These are phyloP conservation scores for Falcaria lacertinaria DNA, from an alignment of 2,888 invertebrate species.

Conservation along the genomic window DNA sequence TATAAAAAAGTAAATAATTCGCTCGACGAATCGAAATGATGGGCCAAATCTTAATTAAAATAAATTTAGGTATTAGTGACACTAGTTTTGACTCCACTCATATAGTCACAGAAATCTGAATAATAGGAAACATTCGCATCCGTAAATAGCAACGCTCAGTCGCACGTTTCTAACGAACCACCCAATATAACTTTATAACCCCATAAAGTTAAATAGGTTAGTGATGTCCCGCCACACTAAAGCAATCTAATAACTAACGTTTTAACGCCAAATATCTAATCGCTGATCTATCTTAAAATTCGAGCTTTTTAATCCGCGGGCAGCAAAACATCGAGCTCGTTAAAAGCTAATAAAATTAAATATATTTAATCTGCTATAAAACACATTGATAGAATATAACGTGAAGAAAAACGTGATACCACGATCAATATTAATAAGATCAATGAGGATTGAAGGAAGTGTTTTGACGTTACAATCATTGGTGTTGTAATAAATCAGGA, in stretches of 20 bases:
- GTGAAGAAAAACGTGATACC: slow-evolving; percentile 28
- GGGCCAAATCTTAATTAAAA: too few species aligned
- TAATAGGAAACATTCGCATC: slow-evolving; percentile 43
- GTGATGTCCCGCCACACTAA: slow-evolving; percentile 26
- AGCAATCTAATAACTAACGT: slow-evolving; percentile 29
- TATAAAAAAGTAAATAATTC: too few species aligned
- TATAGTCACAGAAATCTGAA: too few species aligned
- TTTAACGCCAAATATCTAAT: slow-evolving; percentile 1
- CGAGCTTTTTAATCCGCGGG: neutral
- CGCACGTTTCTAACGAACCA: slow-evolving; percentile 45
- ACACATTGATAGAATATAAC: neutral
- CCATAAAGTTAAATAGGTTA: slow-evolving; percentile 41
- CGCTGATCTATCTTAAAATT: neutral
- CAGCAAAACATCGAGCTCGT: neutral
- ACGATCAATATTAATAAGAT: slow-evolving; percentile 14
- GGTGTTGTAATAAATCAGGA: slow-evolving; percentile 30
- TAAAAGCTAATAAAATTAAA: neutral
- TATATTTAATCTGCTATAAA: neutral
- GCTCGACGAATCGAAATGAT: too few species aligned
- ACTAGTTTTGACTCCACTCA: too few species aligned
- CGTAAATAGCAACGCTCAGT: slow-evolving; percentile 54
- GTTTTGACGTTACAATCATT: slow-evolving; percentile 19
- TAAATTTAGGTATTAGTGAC: too few species aligned
- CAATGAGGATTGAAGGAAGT: slow-evolving; percentile 30
- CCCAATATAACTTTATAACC: slow-evolving; percentile 49